Evolutionary conservation across 2,888 invertebrate species (phyloP), one percentile per base, ranked within the genome.

Genomic region (Cheilosia grossa): DNA sequence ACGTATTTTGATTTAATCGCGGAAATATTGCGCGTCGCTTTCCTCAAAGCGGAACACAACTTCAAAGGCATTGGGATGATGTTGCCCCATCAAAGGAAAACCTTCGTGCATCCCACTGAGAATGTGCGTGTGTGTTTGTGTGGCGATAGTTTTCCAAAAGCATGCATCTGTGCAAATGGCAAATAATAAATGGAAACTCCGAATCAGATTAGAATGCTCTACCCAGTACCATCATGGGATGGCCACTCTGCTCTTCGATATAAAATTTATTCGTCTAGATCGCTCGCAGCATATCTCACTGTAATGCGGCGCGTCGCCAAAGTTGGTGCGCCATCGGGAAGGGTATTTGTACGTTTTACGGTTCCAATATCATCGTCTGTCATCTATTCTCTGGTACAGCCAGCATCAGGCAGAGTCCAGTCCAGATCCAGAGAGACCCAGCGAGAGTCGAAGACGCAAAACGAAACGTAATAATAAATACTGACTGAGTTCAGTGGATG

Each of bases 1-100:
- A 85, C 85, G 72, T 85, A 85, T 85, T 85, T 85, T 77, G 81
- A 85, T 85, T 72, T 67, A 77, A 81, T 85, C 85, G 85, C 85
- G 81, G 85, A 85, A 75, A 81, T 81, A 75, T 80, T 82, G 49
- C 30, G 44, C 59, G 40, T 37, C 40, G 66, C 37, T 40, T 53
- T 9, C 40, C 37, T 67, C 77, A 77, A 66, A 70, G 66, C 69
- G 40, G 44, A 54, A 64, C 69, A 61, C 37, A 77, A 85, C 85
- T 67, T 85, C 85, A 85, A 85, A 85, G 85, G 85, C 75, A 85
- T 70, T 61, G 53, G 56, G 47, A 44, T 42, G 19, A 37, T 37
- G 37, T 37, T 37, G 44, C 51, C 44, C 40, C 53, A 72, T 72
- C 78, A 82, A 72, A 77, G 77, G 81, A 69, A 82, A 77, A 58